Evolutionary conservation across 2,797 vertebrate genomes (phyloP).

Genomic region (Typhlichthys subterraneus): DNA sequence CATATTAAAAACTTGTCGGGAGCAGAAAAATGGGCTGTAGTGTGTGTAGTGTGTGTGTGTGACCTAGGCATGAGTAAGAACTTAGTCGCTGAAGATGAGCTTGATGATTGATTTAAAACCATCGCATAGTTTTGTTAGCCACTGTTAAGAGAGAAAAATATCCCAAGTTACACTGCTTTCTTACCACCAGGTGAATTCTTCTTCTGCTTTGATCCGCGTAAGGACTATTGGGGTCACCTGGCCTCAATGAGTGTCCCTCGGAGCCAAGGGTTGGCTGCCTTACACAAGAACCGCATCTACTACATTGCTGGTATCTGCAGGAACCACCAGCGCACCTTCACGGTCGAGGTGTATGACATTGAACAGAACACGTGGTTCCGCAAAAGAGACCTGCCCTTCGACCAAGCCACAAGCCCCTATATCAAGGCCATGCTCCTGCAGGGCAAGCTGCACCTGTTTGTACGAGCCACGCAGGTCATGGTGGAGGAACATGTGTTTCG

Average conservation of each 20-base stretch:
- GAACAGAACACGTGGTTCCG: slow-evolving; percentile 92
- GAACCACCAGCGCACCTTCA: slow-evolving; percentile 97
- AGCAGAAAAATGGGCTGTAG: too few species aligned
- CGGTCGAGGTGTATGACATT: slow-evolving; percentile 94
- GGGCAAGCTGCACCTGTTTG: slow-evolving; percentile 93
- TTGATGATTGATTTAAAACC: too few species aligned
- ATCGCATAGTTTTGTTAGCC: neutral
- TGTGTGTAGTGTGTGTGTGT: too few species aligned
- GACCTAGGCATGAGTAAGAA: too few species aligned
- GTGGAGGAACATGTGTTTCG: slow-evolving; percentile 98
- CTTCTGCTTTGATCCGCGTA: slow-evolving; percentile 95
- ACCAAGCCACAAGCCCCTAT: slow-evolving; percentile 96
- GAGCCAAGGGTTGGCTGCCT: slow-evolving; percentile 91
- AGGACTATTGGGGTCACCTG: slow-evolving; percentile 97
- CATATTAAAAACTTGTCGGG: too few species aligned
- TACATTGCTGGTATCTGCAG: slow-evolving; percentile 95
- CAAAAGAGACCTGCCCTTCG: slow-evolving; percentile 92
- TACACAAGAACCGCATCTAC: slow-evolving; percentile 93
- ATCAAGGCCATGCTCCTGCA: slow-evolving; percentile 94
- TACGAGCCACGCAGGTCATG: slow-evolving; percentile 96
- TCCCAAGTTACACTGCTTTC: slow-evolving; percentile 7
- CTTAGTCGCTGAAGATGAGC: too few species aligned
- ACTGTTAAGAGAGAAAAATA: neutral
- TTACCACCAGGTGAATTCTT: slow-evolving; percentile 89
- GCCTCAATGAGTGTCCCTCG: slow-evolving; percentile 93